Conservation (phyloP, 2,113 vertebrate genomes). For the Axis porcinus region DNA sequence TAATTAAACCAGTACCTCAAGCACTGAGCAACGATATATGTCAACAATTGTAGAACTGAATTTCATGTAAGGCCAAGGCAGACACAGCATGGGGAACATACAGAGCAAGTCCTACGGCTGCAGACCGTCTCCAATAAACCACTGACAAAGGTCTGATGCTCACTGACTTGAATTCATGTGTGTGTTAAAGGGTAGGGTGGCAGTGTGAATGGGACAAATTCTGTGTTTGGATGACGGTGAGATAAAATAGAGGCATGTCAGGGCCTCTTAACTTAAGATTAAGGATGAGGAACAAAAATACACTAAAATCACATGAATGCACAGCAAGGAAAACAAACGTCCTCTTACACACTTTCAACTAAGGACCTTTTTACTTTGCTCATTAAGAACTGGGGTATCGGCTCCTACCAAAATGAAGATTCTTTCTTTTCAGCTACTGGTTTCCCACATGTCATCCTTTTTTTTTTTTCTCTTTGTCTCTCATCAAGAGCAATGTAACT, state of each 20-base stretch:
- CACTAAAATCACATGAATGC: neutral
- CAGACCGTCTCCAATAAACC: neutral
- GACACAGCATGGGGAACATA: rapidly evolving
- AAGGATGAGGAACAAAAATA: neutral
- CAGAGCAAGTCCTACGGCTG: neutral
- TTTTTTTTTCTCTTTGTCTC: neutral
- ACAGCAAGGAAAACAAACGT: neutral
- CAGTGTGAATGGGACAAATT: rapidly evolving
- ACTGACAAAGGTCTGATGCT: neutral
- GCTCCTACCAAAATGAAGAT: neutral
- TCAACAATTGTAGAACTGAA: neutral
- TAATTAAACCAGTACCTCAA: neutral
- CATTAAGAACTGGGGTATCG: neutral
- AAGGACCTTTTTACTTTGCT: neutral
- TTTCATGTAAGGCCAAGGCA: neutral
- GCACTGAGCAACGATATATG: neutral
- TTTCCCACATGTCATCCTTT: neutral
- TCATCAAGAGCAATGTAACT: neutral
- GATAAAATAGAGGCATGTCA: neutral
- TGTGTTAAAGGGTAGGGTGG: neutral
- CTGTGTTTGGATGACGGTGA: neutral
- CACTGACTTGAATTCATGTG: neutral
- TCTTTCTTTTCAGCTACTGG: neutral
- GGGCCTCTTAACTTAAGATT: neutral
- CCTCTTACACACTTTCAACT: neutral